phyloP scores from a whole-genome alignment of 2,797 vertebrate species.

The Brotula barbata region DNA sequence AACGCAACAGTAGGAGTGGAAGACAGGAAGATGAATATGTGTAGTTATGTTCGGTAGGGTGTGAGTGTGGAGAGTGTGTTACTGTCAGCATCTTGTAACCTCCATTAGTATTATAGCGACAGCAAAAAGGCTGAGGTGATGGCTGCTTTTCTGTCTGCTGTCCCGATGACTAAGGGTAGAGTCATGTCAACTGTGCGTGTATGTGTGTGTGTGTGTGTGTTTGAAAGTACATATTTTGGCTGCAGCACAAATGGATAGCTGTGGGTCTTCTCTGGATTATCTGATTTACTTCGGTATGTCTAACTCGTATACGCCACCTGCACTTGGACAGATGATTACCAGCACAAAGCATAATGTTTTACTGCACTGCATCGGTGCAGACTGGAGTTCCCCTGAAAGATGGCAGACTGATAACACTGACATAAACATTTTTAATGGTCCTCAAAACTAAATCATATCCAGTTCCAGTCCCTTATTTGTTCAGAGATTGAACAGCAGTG shows the following conservation, averaged over 20 bases:
- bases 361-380: slow-evolving; percentile 36
- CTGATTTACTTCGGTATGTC: slow-evolving; percentile 50
- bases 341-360: slow-evolving; percentile 39
- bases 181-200: slow-evolving; percentile 41
- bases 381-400: slow-evolving; percentile 21
- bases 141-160: slow-evolving; percentile 42
- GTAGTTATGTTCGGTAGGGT: neutral
- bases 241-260: slow-evolving; percentile 42
- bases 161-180: slow-evolving; percentile 57
- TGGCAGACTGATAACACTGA: slow-evolving; percentile 6
- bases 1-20: too few relatives aligned
- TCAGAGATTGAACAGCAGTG: neutral
- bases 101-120: neutral
- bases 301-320: slow-evolving; percentile 45
- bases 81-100: slow-evolving; percentile 3
- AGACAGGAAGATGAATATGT: too few relatives aligned
- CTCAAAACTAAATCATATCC: too few relatives aligned
- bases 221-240: slow-evolving; percentile 50
- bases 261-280: slow-evolving; percentile 46
- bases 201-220: slow-evolving; percentile 11
- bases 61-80: neutral
- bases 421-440: neutral
- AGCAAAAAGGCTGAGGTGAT: slow-evolving; percentile 23
- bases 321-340: slow-evolving; percentile 21
- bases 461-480: neutral